Base-by-base conservation (phyloP, 2,797 vertebrate species). In the Varecia variegata region DNA sequence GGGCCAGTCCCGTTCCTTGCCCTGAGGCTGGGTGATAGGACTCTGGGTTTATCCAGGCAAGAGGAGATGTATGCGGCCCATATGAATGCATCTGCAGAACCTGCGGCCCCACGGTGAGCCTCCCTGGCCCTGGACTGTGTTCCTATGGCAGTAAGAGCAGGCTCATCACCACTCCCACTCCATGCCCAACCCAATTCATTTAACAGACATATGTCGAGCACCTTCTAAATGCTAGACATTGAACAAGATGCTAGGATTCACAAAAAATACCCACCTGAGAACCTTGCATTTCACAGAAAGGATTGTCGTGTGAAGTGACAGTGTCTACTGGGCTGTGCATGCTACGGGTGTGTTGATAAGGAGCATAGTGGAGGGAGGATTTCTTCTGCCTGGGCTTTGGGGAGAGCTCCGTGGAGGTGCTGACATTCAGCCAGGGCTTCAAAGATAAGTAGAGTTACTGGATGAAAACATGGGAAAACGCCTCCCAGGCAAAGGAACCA, bases 1-100 rank as follows among this genome's bases (percentile, higher is more conserved):
- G 98, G 97, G 83, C 94, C 96, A 65, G 85, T 97, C 92, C 85
- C 73, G 89, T 88, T 88, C 81, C 84, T 97, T 81, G 84, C 86
- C 87, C 15, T 14, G 15, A 84, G 45, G 50, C 67, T 90, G 76
- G 10, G 70, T 73, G 86, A 87, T 85, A 84, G 91, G 70, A 88
- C 38, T 38, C 30, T 0, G 0, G 70, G 40, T 17, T 84, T 89
- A 92, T 93, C 38, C 76, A 93, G 93, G 83, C 47, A 88, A 73
- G 71, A 70, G 58, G 21, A 88, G 52, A 85, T 88, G 47, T 47
- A 3, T 21, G 82, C 56, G 6, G n/a, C 47, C 43, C 70, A 20
- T 50, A 67, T 17, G 58, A 89, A 76, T 43, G 13, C 38, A 30
- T 71, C 54, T 92, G 50, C 45, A 14, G 88, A 90, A 52, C 13